Evolutionary conservation across 64 coral and sea anemone genomes (phyloP).

Genomic region (Hydrozoanthus tunicans): DNA sequence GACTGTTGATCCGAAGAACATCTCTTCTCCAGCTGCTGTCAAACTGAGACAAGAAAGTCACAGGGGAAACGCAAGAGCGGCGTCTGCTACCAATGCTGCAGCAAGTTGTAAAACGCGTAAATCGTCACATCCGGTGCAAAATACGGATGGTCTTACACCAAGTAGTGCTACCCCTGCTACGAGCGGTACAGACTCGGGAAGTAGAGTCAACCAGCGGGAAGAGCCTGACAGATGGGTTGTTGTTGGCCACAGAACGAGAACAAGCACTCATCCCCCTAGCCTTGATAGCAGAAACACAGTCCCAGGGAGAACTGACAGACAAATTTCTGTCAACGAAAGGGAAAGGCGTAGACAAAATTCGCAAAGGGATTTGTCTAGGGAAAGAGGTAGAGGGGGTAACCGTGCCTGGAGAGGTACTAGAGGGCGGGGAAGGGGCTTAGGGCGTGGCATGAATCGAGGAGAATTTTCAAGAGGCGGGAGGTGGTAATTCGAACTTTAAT

Average conservation of each 20-base stretch:
- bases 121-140: background rate
- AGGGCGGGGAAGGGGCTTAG: background rate
- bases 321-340: background rate
- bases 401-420: conserved; percentile 18
- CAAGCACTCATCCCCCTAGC: background rate
- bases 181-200: conserved; percentile 9
- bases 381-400: conserved; percentile 25
- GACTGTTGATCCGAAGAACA: conserved; percentile 25
- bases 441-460: conserved; percentile 9
- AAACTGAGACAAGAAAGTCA: conserved; percentile 30
- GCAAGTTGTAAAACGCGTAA: background rate
- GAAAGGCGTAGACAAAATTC: background rate
- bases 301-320: background rate
- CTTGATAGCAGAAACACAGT: background rate
- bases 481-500: background rate
- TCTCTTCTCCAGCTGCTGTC: conserved; percentile 33
- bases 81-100: background rate
- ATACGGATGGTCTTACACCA: conserved; percentile 1
- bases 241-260: conserved; percentile 15
- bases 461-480: background rate
- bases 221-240: conserved; percentile 23
- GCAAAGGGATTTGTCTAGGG: background rate
- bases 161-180: background rate
- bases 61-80: background rate
- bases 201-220: background rate